A percentile compares a stretch with the other conserved stretches of the same genome.
Evolutionary conservation across 2,797 vertebrate species (phyloP).

Genomic region (Myiothlypis coronata): DNA sequence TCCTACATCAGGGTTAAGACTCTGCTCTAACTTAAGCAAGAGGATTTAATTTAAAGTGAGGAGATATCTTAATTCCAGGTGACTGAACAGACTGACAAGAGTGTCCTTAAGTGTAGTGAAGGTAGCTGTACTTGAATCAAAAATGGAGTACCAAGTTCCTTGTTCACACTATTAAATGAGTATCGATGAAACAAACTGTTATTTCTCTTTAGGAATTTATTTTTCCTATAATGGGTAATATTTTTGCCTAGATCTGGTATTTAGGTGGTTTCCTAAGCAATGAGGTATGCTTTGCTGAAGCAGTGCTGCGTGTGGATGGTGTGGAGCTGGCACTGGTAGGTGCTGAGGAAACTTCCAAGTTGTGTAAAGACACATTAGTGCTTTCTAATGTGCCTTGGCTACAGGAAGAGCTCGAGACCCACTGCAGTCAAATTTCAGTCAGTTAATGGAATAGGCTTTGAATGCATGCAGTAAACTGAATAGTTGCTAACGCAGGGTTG

Average conservation of each 20-base stretch:
- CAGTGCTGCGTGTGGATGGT: not conserved
- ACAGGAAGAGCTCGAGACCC: not conserved
- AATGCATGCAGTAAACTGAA: not conserved
- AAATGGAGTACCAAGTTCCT: not conserved
- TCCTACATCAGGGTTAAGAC: not conserved
- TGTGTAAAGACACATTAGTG: not conserved
- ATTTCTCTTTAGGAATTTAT: not conserved
- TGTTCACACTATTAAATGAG: not conserved
- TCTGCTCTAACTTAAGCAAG: not conserved
- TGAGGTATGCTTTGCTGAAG: not conserved
- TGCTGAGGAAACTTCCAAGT: not conserved
- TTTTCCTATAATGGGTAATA: not conserved
- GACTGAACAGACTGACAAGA: not conserved
- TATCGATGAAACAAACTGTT: not conserved
- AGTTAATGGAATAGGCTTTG: not conserved
- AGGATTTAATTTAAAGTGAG: not conserved
- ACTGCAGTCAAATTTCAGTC: not conserved
- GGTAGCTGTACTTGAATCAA: not conserved
- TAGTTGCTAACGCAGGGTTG: not conserved
- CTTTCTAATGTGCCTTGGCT: not conserved
- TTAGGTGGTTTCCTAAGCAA: not conserved
- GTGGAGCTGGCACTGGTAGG: not conserved
- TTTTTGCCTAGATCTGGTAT: not conserved
- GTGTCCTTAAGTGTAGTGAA: not conserved
- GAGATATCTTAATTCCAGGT: not conserved